Percentiles rank a stretch among this genome's conserved stretches.
These are phyloP conservation scores for Drosophila willistoni DNA, from an alignment of 1,140 invertebrate genomes.

Conservation along the genomic window DNA sequence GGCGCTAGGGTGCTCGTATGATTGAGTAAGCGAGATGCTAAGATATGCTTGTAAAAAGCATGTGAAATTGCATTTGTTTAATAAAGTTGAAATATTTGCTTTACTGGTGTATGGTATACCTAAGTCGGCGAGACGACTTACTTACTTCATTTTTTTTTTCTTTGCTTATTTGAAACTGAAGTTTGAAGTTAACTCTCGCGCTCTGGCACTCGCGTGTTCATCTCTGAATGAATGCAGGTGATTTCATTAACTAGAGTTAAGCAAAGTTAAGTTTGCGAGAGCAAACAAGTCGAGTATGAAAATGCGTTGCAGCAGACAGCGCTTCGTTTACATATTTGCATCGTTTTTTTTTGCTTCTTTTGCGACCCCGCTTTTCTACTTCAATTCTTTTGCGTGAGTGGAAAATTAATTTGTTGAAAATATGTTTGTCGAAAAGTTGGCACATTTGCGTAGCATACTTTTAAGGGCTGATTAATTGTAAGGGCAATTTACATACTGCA, in stretches of 20 bases:
- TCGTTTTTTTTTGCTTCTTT: conserved; percentile 27
- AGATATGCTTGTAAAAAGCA: no score
- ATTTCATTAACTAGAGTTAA: conserved; percentile 82
- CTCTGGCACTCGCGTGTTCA: conserved; percentile 17
- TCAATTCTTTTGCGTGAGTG: conserved; percentile 42
- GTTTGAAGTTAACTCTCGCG: conserved; percentile 27
- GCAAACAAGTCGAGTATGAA: conserved; percentile 49
- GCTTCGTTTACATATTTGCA: conserved; percentile 16
- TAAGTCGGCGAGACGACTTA: no score
- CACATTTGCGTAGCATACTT: conserved; percentile 46
- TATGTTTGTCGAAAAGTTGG: conserved; percentile 76
- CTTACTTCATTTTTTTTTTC: no score
- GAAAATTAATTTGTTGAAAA: conserved; percentile 82
- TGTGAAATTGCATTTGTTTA: no score
- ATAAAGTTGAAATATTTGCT: no score
- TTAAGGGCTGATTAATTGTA: conserved; percentile 63
- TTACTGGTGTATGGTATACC: no score
- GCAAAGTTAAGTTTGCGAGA: conserved; percentile 1
- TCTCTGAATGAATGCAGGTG: conserved; percentile 66
- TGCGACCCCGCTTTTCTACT: neutral
- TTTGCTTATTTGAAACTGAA: conserved; percentile 9
- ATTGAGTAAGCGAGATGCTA: no score
- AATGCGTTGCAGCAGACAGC: conserved; percentile 14
- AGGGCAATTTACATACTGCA: conserved; percentile 5
- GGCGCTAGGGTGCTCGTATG: no score